Evolutionary conservation across 2,113 vertebrate genomes (phyloP).

Genomic region (Lepus americanus): DNA sequence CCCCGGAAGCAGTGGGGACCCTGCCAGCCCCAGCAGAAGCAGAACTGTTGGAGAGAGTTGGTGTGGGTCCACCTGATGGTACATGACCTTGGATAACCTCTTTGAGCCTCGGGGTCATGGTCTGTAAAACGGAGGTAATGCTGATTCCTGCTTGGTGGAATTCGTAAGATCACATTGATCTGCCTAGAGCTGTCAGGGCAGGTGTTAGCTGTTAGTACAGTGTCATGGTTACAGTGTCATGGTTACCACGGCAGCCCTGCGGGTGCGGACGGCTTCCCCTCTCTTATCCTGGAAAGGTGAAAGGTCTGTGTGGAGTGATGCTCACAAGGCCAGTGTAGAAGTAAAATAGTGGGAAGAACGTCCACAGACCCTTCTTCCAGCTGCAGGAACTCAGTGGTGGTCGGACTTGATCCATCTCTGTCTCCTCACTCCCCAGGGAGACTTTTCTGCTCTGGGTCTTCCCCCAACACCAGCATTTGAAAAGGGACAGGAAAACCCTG

Average conservation of each 20-base stretch:
- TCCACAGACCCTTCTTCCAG: background rate
- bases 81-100: background rate
- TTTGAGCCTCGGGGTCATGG: background rate
- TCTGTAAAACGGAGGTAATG: background rate
- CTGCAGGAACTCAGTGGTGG: background rate
- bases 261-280: background rate
- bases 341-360: background rate
- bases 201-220: accelerated
- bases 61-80: too few species aligned
- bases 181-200: background rate
- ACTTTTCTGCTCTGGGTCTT: background rate
- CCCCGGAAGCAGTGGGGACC: background rate
- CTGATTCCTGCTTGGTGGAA: background rate
- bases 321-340: background rate
- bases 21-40: background rate
- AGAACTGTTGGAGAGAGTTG: background rate
- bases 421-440: background rate
- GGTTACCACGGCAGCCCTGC: background rate
- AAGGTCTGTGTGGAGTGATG: accelerated
- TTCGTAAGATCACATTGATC: background rate
- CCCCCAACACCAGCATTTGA: background rate
- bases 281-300: background rate
- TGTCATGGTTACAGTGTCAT: too few species aligned
- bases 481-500: background rate
- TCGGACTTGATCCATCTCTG: background rate